Conservation (phyloP, 1,140 invertebrate species). For the Trichonephila inaurata region DNA sequence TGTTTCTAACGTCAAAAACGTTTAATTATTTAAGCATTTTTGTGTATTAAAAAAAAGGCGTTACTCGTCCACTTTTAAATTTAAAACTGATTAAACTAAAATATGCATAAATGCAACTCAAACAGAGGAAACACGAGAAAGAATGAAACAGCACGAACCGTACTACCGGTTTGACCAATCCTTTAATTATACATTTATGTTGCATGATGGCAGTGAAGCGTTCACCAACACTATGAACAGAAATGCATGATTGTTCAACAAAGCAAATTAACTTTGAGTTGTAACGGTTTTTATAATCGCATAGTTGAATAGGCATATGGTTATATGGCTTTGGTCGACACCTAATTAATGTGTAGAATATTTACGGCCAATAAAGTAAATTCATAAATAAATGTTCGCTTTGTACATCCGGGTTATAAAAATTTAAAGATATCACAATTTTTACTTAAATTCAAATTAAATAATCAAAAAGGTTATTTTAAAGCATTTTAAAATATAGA, state of each 20-base stretch:
- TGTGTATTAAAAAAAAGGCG: not conserved
- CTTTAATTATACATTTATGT: not conserved
- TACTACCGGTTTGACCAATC: not conserved
- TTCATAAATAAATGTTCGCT: too few species aligned
- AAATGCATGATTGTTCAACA: not conserved
- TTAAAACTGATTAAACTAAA: not conserved
- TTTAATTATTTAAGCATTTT: too few species aligned
- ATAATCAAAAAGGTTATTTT: too few species aligned
- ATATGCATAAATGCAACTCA: not conserved
- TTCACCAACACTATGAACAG: not conserved
- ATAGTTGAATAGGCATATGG: not conserved
- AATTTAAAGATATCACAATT: too few species aligned
- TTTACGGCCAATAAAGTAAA: too few species aligned
- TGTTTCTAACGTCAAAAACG: too few species aligned
- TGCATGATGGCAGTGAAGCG: not conserved
- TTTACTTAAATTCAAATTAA: too few species aligned
- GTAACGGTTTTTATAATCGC: not conserved
- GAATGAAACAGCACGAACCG: not conserved
- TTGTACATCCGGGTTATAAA: too few species aligned
- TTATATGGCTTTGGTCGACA: too few species aligned
- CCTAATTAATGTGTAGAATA: too few species aligned
- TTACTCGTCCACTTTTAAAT: not conserved
- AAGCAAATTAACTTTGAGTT: not conserved
- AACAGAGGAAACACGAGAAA: not conserved
- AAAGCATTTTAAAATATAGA: too few species aligned